Evolutionary conservation across 1,140 invertebrate genomes (phyloP).

Genomic region (Arctopsyche grandis): DNA sequence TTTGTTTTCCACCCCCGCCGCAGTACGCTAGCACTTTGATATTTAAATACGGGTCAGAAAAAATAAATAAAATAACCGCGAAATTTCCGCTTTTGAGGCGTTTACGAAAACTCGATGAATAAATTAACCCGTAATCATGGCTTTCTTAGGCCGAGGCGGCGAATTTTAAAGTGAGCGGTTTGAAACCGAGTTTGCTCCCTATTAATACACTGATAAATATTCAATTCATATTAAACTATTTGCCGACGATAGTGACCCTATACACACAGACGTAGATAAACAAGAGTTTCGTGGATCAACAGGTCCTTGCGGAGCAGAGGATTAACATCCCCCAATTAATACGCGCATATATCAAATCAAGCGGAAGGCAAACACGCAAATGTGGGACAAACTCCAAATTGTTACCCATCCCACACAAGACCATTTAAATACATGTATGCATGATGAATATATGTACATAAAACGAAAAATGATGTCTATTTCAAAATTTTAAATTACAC

Average conservation of each 20-base stretch:
- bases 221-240: no score
- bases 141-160: neutral
- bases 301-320: slow-evolving; percentile 33
- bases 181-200: no score
- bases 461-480: neutral
- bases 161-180: slow-evolving; percentile 5
- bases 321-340: slow-evolving; percentile 44
- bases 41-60: no score
- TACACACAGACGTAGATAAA: slow-evolving; percentile 1
- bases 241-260: no score
- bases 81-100: no score
- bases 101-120: slow-evolving; percentile 22
- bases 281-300: slow-evolving; percentile 33
- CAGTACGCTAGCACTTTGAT: no score
- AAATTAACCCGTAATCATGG: slow-evolving; percentile 10
- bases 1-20: no score
- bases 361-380: slow-evolving; percentile 42
- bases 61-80: no score
- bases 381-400: slow-evolving; percentile 29
- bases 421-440: neutral
- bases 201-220: no score
- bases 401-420: slow-evolving; percentile 7
- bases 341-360: slow-evolving; percentile 41
- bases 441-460: neutral
- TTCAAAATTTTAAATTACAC: neutral